These are phyloP conservation scores for Drosophila tsacasi DNA, from an alignment of 1,140 invertebrate species.

Conservation along the genomic window DNA sequence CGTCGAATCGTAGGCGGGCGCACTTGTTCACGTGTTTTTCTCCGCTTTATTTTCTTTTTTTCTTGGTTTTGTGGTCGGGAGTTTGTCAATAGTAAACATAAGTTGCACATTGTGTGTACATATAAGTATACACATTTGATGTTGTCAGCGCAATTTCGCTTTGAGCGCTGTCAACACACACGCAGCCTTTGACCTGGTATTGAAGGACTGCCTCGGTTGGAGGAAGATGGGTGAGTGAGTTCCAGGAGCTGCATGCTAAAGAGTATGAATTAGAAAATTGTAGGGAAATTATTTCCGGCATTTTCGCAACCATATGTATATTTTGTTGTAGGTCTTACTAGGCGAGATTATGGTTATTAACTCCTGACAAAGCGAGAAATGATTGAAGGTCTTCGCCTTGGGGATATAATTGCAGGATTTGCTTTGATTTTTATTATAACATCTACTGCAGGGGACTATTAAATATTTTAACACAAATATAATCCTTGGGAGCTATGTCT, in stretches of 20 bases:
- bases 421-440: background rate
- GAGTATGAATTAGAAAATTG: constrained; percentile 37
- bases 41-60: background rate
- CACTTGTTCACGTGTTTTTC: constrained; percentile 46
- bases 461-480: background rate
- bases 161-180: constrained; percentile 61
- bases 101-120: constrained; percentile 63
- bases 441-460: too few species aligned
- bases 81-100: constrained; percentile 82
- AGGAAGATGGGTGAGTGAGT: background rate
- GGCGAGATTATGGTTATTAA: constrained; percentile 4
- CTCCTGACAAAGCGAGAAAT: constrained; percentile 16
- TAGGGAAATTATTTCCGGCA: constrained; percentile 22
- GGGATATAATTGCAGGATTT: background rate
- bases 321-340: constrained; percentile 12
- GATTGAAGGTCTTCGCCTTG: constrained; percentile 4
- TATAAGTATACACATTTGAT: constrained; percentile 54
- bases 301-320: constrained; percentile 31
- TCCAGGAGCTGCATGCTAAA: constrained; percentile 15
- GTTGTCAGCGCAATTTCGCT: constrained; percentile 72
- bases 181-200: constrained; percentile 56
- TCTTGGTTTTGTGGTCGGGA: constrained; percentile 13
- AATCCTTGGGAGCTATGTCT: background rate
- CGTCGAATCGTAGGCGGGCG: constrained; percentile 22
- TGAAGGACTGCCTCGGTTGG: constrained; percentile 9